Evolutionary conservation across 2,888 invertebrate genomes (phyloP).

Genomic region (Molorchus minor): DNA sequence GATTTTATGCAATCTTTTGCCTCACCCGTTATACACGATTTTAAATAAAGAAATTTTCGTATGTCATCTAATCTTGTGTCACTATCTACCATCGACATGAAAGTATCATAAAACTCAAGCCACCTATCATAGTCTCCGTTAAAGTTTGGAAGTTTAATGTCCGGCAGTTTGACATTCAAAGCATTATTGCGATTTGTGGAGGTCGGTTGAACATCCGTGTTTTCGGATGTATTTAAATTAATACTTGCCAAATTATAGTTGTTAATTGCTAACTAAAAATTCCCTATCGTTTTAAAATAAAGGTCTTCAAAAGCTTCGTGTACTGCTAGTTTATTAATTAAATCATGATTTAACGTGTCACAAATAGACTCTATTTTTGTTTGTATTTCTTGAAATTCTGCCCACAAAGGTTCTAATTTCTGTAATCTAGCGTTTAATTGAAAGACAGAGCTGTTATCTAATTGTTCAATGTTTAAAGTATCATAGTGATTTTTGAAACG

Average conservation of each 20-base stretch:
- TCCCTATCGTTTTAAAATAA: background rate
- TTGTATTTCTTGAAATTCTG: background rate
- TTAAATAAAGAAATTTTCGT: constrained; percentile 4
- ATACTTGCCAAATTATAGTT: background rate
- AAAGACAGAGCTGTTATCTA: background rate
- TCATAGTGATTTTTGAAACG: background rate
- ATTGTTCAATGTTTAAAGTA: background rate
- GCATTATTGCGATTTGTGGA: background rate
- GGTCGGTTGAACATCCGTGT: background rate
- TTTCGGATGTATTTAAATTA: background rate
- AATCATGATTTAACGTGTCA: background rate
- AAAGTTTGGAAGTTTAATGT: background rate
- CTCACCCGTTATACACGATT: background rate
- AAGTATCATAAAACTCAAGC: constrained; percentile 9
- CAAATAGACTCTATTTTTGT: background rate
- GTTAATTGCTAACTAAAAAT: background rate
- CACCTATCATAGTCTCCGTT: constrained; percentile 7
- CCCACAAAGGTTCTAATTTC: background rate
- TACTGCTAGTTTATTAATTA: background rate
- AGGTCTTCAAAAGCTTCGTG: background rate
- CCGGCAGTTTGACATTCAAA: background rate
- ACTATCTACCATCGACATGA: background rate
- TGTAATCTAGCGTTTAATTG: background rate
- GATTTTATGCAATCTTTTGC: background rate
- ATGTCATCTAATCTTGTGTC: background rate